Base-by-base conservation (phyloP, 1,140 invertebrate genomes). In the Stratiolaelaps scimitus region DNA sequence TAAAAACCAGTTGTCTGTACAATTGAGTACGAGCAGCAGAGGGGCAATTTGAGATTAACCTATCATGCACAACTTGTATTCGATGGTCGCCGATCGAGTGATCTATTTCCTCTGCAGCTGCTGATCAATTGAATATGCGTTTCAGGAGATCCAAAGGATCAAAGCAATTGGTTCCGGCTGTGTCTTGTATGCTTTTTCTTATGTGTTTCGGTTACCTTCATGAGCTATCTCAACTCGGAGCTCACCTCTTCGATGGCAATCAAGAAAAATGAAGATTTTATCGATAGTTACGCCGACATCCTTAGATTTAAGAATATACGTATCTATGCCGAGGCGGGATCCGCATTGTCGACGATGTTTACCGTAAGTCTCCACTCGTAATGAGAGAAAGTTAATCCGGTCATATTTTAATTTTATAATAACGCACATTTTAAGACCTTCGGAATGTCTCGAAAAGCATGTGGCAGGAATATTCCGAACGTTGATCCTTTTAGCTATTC, bases 161-260 rank as follows among this genome's bases (percentile, higher is more conserved):
- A 40, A 10, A 4, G 34, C 34, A 10, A 40, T 60, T 60, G 53
- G 53, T 60, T 60, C 20, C 1, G 53, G 10, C 17, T 23, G 53
- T 60, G 53, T 60, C 20, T 20, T 15, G 15, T 60, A 15, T 15
- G 53, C 4, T 60, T 60, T 34, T 23, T 60, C 10, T 15, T 60
- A 29, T 15, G 26, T 26, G 17, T 60, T 15, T 60, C 53, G 13
- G 26, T 60, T 26, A 60, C 34, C 53, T 26, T 60, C 53, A 60
- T 60, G 53, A 60, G 17, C 1, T 60, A 19, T 10, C 20, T 60
- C 15, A 60, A 34, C 20, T 29, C 26, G 26, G 53, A 26, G 26
- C 53, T 60, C 53, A 60, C 53, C 26, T 60, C 53, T 1, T 60
- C 53, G 20, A 60, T 60, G 53, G 34, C 53, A 26, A 60, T 60